Base-by-base conservation (phyloP, 2,113 vertebrate genomes). In the Nothobranchius kuhntae region DNA sequence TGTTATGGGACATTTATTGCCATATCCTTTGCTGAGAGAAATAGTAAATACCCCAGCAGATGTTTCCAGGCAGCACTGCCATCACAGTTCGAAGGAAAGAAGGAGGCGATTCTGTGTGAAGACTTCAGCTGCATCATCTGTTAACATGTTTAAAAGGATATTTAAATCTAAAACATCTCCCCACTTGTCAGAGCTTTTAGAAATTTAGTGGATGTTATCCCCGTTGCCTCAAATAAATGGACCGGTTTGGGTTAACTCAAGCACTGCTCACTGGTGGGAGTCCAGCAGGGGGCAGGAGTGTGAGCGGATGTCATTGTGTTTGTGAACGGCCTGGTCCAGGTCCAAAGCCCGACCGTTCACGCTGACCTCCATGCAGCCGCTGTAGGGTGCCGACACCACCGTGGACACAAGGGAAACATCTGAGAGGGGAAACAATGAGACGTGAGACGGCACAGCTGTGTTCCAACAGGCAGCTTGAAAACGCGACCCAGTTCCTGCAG, bases 271-370 rank as follows among this genome's bases (percentile, higher is more conserved):
- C 72, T 89, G 84, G 53, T 64, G 74, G 9, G 84, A 80, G 63
- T 83, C 88, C 88, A 92, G 82, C 80, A 93, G 89, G 70, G 98
- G 98, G 81, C 98, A 99, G 86, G 98, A 96, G 83, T 99, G 96
- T 7, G 98, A 96, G 66, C 93, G 95, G 88, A 98, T 96, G 85
- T 97, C 95, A 1, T 89, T 94, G 91, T 98, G 94, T 79, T 98
- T 99, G 83, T 96, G 91, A 48, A 91, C 53, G 51, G 97, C 96
- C 26, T 94, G 92, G 1, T 99, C 98, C 74, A 98, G 89, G 81
- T 99, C 97, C 87, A 98, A 73, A 3, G 64, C 13, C 12, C 66
- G 85, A 58, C 84, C 79, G 35, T 93, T 95, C 53, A 98, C 85
- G 52, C 80, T 89, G 71, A 96, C 75, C 0, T 95, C 95, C 96